Percentiles rank a stretch among this genome's conserved stretches.
These are phyloP conservation scores for Eueremaeus valkanovi DNA, from an alignment of 2,888 invertebrate genomes.

Conservation along the genomic window DNA sequence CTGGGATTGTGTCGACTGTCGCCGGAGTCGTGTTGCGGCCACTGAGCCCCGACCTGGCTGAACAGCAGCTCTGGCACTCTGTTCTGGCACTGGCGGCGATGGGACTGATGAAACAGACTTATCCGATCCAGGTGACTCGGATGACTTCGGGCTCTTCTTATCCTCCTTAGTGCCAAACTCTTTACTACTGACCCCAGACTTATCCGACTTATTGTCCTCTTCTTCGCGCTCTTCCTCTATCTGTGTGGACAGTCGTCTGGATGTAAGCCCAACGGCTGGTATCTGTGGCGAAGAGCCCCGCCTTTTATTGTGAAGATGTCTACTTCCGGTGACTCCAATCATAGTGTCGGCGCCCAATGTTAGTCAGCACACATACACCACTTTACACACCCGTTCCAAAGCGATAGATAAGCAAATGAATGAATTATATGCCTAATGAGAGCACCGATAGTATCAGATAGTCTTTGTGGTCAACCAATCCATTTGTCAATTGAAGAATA, in stretches of 20 bases:
- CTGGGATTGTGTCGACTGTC: not conserved
- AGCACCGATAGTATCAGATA: too few species aligned
- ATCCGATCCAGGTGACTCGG: too few species aligned
- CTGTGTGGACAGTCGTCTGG: conserved; percentile 31
- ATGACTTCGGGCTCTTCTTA: not conserved
- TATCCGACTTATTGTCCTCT: not conserved
- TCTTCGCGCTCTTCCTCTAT: conserved; percentile 19
- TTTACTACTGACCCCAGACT: not conserved
- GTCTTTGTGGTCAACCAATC: too few species aligned
- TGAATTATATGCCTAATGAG: too few species aligned
- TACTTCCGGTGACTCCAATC: conserved; percentile 48
- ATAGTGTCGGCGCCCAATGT: too few species aligned
- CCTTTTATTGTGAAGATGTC: conserved; percentile 46
- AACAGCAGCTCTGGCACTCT: conserved; percentile 8
- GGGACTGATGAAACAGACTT: not conserved
- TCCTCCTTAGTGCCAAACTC: not conserved
- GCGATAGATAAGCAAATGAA: too few species aligned
- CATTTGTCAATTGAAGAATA: too few species aligned
- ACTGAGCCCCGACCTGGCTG: not conserved
- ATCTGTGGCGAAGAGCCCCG: conserved; percentile 48
- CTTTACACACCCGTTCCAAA: too few species aligned
- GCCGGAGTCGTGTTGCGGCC: not conserved
- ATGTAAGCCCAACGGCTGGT: not conserved
- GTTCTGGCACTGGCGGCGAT: not conserved
- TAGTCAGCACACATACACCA: too few species aligned